Base-by-base conservation (phyloP, 2,888 invertebrate genomes). In the Mythimna vitellina region DNA sequence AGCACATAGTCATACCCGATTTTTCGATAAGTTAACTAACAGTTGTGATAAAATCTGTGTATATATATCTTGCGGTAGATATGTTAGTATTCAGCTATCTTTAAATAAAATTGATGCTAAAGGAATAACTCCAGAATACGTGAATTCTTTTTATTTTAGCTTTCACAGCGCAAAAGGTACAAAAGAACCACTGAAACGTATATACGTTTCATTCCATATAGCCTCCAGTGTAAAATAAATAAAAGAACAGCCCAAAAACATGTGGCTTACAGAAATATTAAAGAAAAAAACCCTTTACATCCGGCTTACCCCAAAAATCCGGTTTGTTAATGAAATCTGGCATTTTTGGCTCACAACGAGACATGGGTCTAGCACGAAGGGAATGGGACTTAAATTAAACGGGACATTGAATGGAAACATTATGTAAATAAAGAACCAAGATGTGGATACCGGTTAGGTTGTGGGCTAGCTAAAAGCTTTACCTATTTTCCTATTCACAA, bases 301-400 rank as follows among this genome's bases (percentile, higher is more conserved):
- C 49, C 65, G 22, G 51, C 32, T 64, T 72, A 61, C 38, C 14
- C 38, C 0, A 51, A 49, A 54, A 73, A 61, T 12, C 51, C 17
- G n/a, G 20, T 46, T 4, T 46, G 25, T 35, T 68, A 51, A 68
- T 35, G 8, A 62, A 76, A 76, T 32, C 62, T 46, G 70, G 9
- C 46, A 57, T 76, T 76, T 68, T 17, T 35, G 12, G 57, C 53
- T 38, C 25, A 29, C 51, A 56, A 29, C 22, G 29, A 57, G 56
- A 57, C 25, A 46, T 56, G 64, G 53, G 58, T 64, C 38, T 22
- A 49, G 57, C 49, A n/a, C 22, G n/a, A 3, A 17, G 3, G 14
- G n/a, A 54, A 54, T 54, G 8, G 35, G 25, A 35, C n/a, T 35
- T 51, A 32, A 53, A 49, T 63, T 53, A 58, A 76, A 58, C 35